Evolutionary conservation across 2,797 vertebrate genomes (phyloP), one percentile per base, ranked within the genome.

Genomic region (Parauchenoglanis punctatus): DNA sequence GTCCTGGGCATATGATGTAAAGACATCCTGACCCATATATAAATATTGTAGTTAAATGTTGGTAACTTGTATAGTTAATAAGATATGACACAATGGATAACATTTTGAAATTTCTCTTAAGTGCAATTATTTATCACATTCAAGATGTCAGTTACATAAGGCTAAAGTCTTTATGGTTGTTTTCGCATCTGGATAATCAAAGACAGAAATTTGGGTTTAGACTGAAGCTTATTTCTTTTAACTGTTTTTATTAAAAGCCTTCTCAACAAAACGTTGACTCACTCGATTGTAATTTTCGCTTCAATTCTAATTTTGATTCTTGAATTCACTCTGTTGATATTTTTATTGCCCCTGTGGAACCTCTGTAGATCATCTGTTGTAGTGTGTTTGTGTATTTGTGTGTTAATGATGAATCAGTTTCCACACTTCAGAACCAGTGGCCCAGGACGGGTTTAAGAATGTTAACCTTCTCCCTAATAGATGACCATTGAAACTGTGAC

Each of bases 361-460:
- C 67, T 56, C 75, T 81, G 54, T 72, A 61, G 17, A 59, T 85
- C 44, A 67, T 83, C 61, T 67, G 61, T 83, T 54, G 61, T 52
- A 61, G 28, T 85, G 46, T 73, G 28, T 65, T 56, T 58, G 49
- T 70, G 86, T 81, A 40, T 88, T 83, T 44, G 59, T 83, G 63
- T 78, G 90, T 90, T 91, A 91, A 91, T 91, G 70, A 91, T 91
- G 89, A 91, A 91, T 85, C 86, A 3, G 87, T 68, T 78, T 91
- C 81, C 80, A 91, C 87, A 87, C 91, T 89, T 90, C 82, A 87
- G 78, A 81, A 81, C 44, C 85, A 88, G 52, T 87, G 86, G 84
- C 63, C 58, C 83, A 85, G 83, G 31, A 87, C 72, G 25, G 46
- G 84, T 77, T 89, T 89, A 67, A 85, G 86, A 76, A 40, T 83